These are phyloP conservation scores for Lethenteron camtschaticum DNA, from an alignment of 2,113 vertebrate genomes.

Conservation along the genomic window DNA sequence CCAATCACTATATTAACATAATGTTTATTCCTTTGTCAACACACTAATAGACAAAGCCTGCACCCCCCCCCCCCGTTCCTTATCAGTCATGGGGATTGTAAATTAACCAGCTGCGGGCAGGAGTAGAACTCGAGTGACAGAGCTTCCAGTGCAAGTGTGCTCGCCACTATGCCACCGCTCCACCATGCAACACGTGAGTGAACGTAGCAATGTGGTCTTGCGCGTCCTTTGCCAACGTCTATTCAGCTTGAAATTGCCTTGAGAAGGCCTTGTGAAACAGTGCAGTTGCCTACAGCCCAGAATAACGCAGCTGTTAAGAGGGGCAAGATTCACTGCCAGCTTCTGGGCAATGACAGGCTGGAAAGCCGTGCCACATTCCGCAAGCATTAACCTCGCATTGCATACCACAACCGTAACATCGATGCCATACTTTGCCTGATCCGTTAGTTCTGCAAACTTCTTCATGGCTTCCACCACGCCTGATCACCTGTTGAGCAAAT, in stretches of 20 bases:
- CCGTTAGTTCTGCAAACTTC: conserved; percentile 33
- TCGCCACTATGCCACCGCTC: no score
- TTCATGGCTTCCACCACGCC: conserved; percentile 32
- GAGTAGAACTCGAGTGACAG: no score
- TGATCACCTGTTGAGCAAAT: conserved; percentile 22
- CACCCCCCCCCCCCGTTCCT: no score
- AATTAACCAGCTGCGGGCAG: no score
- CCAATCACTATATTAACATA: neutral
- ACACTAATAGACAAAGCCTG: no score
- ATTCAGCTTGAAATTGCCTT: neutral
- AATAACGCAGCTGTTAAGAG: neutral
- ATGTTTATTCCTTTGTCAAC: no score
- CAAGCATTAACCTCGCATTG: neutral
- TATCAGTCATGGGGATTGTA: no score
- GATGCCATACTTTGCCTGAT: conserved; percentile 27
- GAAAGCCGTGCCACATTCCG: neutral
- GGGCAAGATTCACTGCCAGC: neutral
- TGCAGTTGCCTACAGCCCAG: neutral
- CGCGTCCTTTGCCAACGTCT: no score
- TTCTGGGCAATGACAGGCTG: neutral
- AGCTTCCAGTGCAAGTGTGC: no score
- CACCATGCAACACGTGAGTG: no score
- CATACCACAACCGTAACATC: neutral
- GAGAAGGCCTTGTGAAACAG: neutral
- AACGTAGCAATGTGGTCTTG: no score